phyloP scores from a whole-genome alignment of 2,113 vertebrate genomes.

The Boulengeromyrus knoepffleri region DNA sequence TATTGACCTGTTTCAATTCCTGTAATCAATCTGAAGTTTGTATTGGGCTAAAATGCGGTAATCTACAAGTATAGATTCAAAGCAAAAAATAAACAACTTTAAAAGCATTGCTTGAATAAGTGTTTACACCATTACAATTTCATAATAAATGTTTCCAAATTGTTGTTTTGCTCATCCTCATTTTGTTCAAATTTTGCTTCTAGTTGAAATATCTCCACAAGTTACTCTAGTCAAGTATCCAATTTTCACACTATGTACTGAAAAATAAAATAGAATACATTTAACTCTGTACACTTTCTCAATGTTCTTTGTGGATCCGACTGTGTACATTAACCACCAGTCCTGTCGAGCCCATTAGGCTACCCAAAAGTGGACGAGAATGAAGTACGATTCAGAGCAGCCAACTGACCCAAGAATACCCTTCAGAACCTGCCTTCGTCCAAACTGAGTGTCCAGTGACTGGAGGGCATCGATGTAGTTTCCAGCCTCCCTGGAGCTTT shows the following conservation, averaged over 20 bases:
- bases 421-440: neutral
- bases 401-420: neutral
- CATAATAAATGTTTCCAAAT: slow-evolving; percentile 72
- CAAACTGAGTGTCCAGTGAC: neutral
- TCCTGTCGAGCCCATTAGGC: neutral
- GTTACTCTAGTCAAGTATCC: neutral
- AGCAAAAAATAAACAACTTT: slow-evolving; percentile 41
- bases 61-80: slow-evolving; percentile 39
- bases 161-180: slow-evolving; percentile 50
- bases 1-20: slow-evolving; percentile 56
- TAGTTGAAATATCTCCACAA: neutral
- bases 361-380: neutral
- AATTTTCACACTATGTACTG: neutral
- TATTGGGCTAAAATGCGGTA: slow-evolving; percentile 48
- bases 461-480: neutral
- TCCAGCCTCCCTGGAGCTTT: neutral
- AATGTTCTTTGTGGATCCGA: neutral
- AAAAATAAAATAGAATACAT: neutral
- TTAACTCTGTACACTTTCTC: neutral
- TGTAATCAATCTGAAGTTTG: slow-evolving; percentile 54
- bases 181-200: slow-evolving; percentile 23
- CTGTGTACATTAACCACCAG: neutral
- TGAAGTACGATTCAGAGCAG: neutral
- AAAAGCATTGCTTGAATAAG: slow-evolving; percentile 64
- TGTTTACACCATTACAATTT: slow-evolving; percentile 65